Evolutionary conservation across 2,797 vertebrate genomes (phyloP), one percentile per base, ranked within the genome.

Genomic region (Sardinella longiceps): DNA sequence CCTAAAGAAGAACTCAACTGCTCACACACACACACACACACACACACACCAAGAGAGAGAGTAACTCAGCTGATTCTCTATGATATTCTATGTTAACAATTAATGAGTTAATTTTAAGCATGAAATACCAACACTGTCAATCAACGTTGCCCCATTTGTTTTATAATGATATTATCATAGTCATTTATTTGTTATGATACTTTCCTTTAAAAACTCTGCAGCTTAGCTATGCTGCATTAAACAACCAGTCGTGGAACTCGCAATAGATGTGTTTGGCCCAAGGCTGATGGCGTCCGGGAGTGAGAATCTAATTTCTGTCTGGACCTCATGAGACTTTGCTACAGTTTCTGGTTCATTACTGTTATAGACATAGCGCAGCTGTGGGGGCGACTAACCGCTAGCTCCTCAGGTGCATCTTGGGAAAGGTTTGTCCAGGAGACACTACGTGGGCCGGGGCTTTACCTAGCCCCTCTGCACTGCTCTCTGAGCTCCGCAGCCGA

Each of bases 401-500:
- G 60, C 60, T 66, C 12, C 9, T 33, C 30, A 74, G 70, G 70
- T 74, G 66, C 33, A 39, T 74, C 12, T 39, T 74, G 5, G 28
- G 63, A 30, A 33, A 37, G 14, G 63, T 33, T 30, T 70, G 46
- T 6, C 46, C 63, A 70, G 63, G 60, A 14, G 33, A 33, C 30
- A 33, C 66, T 70, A n/a, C n/a, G n/a, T n/a, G n/a, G n/a, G n/a
- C n/a, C n/a, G n/a, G 30, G 28, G 2, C 18, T 14, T 30, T 33
- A 70, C 0, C 33, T 23, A 37, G 33, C 5, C 2, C 2, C 33
- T 18, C 66, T 23, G 33, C 50, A 87, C 87, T 6, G 83, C 91
- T 90, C 84, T 81, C 66, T 80, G 60, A 77, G 20, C 20, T 20
- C 82, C 85, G 83, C 53, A 23, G 80, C 70, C 14, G 88, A 83